Percentiles rank a stretch among this genome's conserved stretches.
These are phyloP conservation scores for Garra rufa DNA, from an alignment of 2,113 vertebrate species.

Conservation along the genomic window DNA sequence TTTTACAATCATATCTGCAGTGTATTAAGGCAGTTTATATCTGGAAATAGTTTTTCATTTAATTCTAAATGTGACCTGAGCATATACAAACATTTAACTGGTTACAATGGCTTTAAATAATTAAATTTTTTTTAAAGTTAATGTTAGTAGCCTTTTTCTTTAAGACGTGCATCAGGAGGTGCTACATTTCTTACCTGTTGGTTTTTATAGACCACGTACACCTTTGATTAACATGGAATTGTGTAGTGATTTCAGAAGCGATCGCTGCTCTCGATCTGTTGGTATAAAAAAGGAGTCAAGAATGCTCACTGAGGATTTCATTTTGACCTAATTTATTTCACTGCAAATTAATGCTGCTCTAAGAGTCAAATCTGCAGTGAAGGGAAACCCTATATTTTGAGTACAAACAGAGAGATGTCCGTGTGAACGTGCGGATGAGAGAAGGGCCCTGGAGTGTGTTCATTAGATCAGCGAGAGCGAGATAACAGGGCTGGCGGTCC, in stretches of 20 bases:
- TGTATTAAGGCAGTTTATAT: background rate
- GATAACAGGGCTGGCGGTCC: slow-evolving; percentile 53
- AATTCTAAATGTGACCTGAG: background rate
- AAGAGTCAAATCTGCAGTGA: slow-evolving; percentile 52
- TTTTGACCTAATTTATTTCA: slow-evolving; percentile 60
- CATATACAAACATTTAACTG: background rate
- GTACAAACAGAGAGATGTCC: slow-evolving; percentile 52
- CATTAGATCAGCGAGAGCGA: slow-evolving; percentile 54
- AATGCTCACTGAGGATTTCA: slow-evolving; percentile 45
- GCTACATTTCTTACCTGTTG: background rate
- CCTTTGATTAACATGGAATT: background rate
- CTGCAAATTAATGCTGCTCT: slow-evolving; percentile 53
- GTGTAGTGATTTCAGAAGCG: background rate
- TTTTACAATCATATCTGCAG: background rate
- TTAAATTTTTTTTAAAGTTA: background rate
- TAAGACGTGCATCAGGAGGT: background rate
- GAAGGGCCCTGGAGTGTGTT: slow-evolving; percentile 64
- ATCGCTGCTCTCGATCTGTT: background rate
- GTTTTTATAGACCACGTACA: background rate
- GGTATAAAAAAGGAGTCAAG: slow-evolving; percentile 10
- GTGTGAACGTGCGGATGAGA: slow-evolving; percentile 56
- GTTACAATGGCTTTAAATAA: no score
- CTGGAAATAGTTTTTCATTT: background rate
- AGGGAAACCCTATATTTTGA: slow-evolving; percentile 62
- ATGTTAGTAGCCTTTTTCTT: background rate